phyloP scores from a whole-genome alignment of 2,888 invertebrate genomes.

The Alcis repandata region DNA sequence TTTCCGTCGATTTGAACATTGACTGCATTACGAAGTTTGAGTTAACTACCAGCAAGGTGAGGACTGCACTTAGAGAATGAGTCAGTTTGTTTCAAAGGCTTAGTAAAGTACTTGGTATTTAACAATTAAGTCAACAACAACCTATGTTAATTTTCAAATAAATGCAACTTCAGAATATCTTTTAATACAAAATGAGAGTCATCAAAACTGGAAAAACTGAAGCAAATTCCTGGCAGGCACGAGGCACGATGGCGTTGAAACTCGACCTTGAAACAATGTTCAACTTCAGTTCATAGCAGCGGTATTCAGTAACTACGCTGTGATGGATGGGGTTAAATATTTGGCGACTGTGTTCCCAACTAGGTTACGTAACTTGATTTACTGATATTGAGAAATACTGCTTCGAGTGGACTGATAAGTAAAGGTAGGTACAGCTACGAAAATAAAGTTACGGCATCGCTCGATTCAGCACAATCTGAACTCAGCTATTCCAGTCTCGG shows the following conservation, averaged over 20 bases:
- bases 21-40: too few species aligned
- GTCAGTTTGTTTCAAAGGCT: too few species aligned
- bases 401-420: background rate
- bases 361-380: background rate
- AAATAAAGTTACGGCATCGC: slow-evolving; percentile 26
- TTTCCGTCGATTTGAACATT: too few species aligned
- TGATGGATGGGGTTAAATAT: slow-evolving; percentile 27
- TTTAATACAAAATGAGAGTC: background rate
- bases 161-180: background rate
- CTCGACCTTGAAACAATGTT: slow-evolving; percentile 48
- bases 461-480: slow-evolving; percentile 31
- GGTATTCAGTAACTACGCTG: slow-evolving; percentile 33
- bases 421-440: slow-evolving; percentile 16
- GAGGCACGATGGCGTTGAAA: slow-evolving; percentile 32
- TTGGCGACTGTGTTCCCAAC: background rate
- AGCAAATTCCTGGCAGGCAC: slow-evolving; percentile 35
- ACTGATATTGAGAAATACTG: slow-evolving; percentile 6
- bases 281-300: slow-evolving; percentile 36
- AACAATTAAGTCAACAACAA: too few species aligned
- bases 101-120: too few species aligned
- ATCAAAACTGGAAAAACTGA: slow-evolving; percentile 30
- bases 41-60: too few species aligned
- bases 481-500: slow-evolving; percentile 58
- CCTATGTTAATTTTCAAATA: background rate
- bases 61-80: too few species aligned